Evolutionary conservation across 2,888 invertebrate species (phyloP).

Genomic region (Thecophora atra): DNA sequence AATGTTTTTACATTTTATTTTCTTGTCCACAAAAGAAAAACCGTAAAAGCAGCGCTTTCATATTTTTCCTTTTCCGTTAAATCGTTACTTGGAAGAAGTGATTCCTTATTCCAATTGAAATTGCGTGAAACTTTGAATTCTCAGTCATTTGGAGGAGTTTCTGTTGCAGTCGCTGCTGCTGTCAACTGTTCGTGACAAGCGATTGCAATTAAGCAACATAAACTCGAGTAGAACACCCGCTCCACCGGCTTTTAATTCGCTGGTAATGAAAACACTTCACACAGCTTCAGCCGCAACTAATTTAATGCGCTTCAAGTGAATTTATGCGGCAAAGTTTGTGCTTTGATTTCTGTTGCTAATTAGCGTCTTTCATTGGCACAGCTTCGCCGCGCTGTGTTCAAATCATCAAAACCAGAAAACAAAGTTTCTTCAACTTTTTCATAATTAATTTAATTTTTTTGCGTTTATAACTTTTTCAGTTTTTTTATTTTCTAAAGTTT

Average conservation of each 20-base stretch:
- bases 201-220: constrained; percentile 23
- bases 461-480: too few relatives aligned
- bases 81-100: too few relatives aligned
- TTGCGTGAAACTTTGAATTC: not conserved
- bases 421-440: constrained; percentile 17
- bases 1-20: not conserved
- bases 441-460: constrained; percentile 12
- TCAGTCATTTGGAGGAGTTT: not conserved
- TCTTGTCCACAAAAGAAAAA: not conserved
- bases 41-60: constrained; percentile 23
- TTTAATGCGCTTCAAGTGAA: not conserved
- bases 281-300: constrained; percentile 37
- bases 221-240: not conserved
- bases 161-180: not conserved
- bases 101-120: not conserved
- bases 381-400: not conserved
- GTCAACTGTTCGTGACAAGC: constrained; percentile 19
- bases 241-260: constrained; percentile 43
- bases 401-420: not conserved
- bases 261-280: constrained; percentile 58
- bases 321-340: constrained; percentile 35
- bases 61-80: too few relatives aligned
- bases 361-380: constrained; percentile 8
- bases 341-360: constrained; percentile 43
- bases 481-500: too few relatives aligned